Evolutionary conservation across 1,140 invertebrate genomes (phyloP).

Genomic region (Hermetia illucens): DNA sequence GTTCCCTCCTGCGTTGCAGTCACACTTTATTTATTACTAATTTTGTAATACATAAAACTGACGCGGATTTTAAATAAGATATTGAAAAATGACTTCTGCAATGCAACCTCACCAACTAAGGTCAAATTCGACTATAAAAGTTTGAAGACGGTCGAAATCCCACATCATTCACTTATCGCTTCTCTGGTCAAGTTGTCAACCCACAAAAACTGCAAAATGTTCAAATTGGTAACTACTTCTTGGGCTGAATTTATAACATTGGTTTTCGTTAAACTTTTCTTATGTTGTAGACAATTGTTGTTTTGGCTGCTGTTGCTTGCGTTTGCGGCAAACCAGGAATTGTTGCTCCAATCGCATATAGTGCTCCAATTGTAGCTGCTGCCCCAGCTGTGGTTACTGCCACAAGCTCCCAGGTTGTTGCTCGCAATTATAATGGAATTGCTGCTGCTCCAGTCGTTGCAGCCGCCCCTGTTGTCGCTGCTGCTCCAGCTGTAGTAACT

Average conservation of each 20-base stretch:
- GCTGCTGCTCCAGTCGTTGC: constrained; percentile 22
- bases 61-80: no score
- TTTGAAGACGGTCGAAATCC: no score
- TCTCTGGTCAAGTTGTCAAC: no score
- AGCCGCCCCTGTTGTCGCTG: constrained; percentile 13
- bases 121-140: no score
- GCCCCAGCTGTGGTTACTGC: constrained; percentile 30
- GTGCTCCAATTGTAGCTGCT: constrained; percentile 13
- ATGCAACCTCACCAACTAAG: no score
- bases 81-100: no score
- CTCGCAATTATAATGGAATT: constrained; percentile 31
- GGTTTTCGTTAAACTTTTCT: not conserved
- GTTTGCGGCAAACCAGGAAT: constrained; percentile 18
- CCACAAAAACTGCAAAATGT: no score
- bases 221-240: constrained; percentile 20
- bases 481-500: constrained; percentile 22
- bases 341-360: constrained; percentile 13
- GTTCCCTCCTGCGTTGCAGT: no score
- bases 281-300: constrained; percentile 18
- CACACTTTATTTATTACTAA: no score
- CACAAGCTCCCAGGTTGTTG: constrained; percentile 32
- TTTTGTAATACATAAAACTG: no score
- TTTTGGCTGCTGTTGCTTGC: constrained; percentile 22
- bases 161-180: no score
- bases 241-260: constrained; percentile 1